Base-by-base conservation (phyloP, 2,888 invertebrate species). In the Drosophila borborema region DNA sequence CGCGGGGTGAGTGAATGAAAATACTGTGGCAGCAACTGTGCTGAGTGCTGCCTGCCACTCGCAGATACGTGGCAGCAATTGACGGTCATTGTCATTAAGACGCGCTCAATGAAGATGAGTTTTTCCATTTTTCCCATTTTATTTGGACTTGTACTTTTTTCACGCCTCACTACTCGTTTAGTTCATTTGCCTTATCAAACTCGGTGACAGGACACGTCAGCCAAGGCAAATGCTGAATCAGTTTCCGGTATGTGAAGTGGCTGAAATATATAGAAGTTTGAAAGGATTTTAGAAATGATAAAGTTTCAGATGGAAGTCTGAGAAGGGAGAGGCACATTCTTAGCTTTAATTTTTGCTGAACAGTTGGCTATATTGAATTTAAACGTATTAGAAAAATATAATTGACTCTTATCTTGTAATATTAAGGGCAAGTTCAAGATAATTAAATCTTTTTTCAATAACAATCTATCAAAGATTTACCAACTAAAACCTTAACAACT, bases 11-110 rank as follows among this genome's bases (percentile, higher is more conserved):
- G 18, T 10, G n/a, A 23, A 28, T 31, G n/a, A 14, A 59, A 31
- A 28, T 61, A 31, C 34, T 58, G 59, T 46, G 58, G 46, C 34
- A 23, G 51, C 61, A 49, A 38, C 62, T 53, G 20, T 54, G 58
- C 23, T 23, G 23, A 23, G 23, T 23, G 23, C 18, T 66, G 80
- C 80, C 74, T 75, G 78, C 60, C 61, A 65, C 71, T 66, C 79
- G 45, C 61, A 72, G 77, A 67, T 63, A 74, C 77, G 67, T 65
- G 71, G 69, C 82, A 68, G 74, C 81, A 86, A 82, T 86, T 81
- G 85, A 82, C 81, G 86, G 85, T 86, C 85, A 86, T 86, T 86
- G 85, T 86, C 85, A 86, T 86, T 86, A 86, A 86, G 85, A 81
- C 74, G 71, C 80, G 58, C 81, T 54, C 70, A 82, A 86, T 85